Percentiles rank a stretch among this genome's conserved stretches.
Conservation (phyloP, 2,888 invertebrate genomes). For the Apamea sordens region DNA sequence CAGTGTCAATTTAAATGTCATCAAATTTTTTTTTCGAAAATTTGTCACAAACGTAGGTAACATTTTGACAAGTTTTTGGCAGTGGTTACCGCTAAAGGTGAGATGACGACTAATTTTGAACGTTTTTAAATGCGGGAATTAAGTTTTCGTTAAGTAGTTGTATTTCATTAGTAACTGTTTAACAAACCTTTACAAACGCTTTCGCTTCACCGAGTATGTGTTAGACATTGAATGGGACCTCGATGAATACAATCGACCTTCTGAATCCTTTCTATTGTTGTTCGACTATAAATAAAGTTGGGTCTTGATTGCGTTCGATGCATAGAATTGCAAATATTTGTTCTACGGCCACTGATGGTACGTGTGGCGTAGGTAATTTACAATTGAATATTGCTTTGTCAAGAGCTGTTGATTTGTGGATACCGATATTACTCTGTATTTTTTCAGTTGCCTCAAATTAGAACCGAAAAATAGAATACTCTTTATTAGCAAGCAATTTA, state of each 20-base stretch:
- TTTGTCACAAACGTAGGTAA: too few species aligned
- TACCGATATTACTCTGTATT: neutral
- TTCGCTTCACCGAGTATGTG: neutral
- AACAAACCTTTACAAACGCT: neutral
- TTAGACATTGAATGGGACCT: neutral
- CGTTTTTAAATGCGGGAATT: neutral
- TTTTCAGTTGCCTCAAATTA: constrained; percentile 4
- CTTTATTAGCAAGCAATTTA: neutral
- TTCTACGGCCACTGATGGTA: constrained; percentile 43
- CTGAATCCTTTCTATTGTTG: neutral
- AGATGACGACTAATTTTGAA: neutral
- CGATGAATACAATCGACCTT: neutral
- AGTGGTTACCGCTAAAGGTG: neutral
- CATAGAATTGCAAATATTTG: constrained; percentile 62
- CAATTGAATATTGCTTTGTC: constrained; percentile 41
- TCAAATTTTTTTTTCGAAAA: too few species aligned
- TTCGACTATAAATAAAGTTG: constrained; percentile 55
- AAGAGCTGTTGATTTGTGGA: constrained; percentile 12
- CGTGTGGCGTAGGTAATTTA: constrained; percentile 48
- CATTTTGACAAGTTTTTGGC: neutral
- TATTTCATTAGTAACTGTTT: neutral
- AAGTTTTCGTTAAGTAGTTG: neutral
- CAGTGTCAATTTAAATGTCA: neutral
- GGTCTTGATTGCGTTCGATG: constrained; percentile 72
- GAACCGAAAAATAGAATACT: neutral